phyloP scores from a whole-genome alignment of 2,888 invertebrate species.

The Notodonta ziczac region DNA sequence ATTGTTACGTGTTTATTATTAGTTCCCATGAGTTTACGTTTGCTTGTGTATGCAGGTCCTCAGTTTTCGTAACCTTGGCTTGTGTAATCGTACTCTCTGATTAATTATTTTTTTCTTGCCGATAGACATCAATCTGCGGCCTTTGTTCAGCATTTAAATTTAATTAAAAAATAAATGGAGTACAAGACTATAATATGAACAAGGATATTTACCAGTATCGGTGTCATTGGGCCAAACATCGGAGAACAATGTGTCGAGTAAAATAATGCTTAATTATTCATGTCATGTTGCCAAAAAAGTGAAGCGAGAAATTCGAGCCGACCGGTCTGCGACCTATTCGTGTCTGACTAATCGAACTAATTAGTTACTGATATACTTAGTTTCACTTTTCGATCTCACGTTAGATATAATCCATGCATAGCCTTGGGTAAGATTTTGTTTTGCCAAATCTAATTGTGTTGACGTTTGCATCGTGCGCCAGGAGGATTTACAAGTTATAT shows the following conservation, averaged over 20 bases:
- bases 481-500: conserved; percentile 21
- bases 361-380: conserved; percentile 60
- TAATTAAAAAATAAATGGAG: not conserved
- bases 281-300: conserved; percentile 65
- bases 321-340: conserved; percentile 66
- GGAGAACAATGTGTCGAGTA: conserved; percentile 60
- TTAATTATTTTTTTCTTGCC: conserved; percentile 39
- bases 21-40: conserved; percentile 69
- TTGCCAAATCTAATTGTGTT: conserved; percentile 38
- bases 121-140: conserved; percentile 38
- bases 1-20: conserved; percentile 82
- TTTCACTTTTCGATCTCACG: conserved; percentile 72
- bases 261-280: conserved; percentile 68
- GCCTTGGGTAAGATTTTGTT: conserved; percentile 58
- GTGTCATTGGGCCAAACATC: conserved; percentile 70
- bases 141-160: conserved; percentile 38
- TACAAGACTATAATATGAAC: conserved; percentile 31
- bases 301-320: conserved; percentile 57
- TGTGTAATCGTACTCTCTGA: conserved; percentile 54
- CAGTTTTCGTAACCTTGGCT: conserved; percentile 70
- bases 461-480: conserved; percentile 18
- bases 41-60: conserved; percentile 61
- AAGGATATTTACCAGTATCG: conserved; percentile 64
- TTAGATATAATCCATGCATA: conserved; percentile 59
- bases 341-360: conserved; percentile 66